phyloP scores from a whole-genome alignment of 2,797 vertebrate genomes.

The Euphonia xanthogaster region DNA sequence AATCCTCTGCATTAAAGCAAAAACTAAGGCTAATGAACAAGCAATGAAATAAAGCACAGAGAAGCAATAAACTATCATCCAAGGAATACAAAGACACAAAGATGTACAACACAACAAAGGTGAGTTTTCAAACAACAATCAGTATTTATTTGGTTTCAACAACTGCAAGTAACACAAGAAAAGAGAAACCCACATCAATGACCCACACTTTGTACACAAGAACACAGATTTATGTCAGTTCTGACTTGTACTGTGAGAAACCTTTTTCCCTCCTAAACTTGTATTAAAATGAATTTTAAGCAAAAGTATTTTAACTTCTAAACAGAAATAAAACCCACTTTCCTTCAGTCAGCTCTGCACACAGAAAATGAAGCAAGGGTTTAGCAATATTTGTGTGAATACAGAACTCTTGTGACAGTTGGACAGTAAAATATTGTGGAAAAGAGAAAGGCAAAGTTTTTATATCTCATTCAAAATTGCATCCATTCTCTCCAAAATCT shows the following conservation, averaged over 20 bases:
- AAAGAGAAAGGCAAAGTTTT: neutral
- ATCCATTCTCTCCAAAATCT: neutral
- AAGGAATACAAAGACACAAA: neutral
- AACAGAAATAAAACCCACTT: neutral
- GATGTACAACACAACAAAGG: neutral
- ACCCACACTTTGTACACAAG: neutral
- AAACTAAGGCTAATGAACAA: neutral
- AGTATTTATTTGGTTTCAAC: conserved; percentile 28
- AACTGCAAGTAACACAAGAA: neutral
- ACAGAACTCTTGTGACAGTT: neutral
- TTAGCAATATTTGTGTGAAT: neutral
- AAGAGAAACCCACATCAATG: neutral
- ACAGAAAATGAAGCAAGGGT: neutral
- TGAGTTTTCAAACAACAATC: neutral
- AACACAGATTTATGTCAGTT: accelerated
- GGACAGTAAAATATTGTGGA: neutral
- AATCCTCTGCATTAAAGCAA: neutral
- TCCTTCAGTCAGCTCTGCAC: neutral
- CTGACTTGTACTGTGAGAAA: neutral
- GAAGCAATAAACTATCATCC: neutral
- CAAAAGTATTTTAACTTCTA: neutral
- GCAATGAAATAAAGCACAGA: neutral
- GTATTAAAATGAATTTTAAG: neutral
- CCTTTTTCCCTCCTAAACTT: neutral
- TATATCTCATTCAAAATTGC: neutral